Evolutionary conservation across 2,113 vertebrate genomes (phyloP), one percentile per base, ranked within the genome.

Genomic region (Arvicanthis niloticus): DNA sequence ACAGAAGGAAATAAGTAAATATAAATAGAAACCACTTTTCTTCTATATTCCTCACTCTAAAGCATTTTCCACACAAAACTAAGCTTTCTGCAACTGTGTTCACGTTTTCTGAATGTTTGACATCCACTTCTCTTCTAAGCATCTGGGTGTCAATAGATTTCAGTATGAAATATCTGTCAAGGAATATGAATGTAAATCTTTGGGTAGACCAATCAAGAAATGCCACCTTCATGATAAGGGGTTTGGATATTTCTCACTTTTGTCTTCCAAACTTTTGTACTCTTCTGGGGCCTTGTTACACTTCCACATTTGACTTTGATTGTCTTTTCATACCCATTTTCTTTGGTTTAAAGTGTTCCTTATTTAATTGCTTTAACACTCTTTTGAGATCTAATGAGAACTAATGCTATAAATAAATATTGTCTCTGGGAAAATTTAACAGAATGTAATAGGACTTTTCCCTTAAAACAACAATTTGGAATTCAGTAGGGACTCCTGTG

Each of bases 361-460:
- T 97, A 26, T 93, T 98, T 96, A 73, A 91, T 96, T 60, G 95
- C 98, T 58, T n/a, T 56, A 58, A n/a, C 21, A 58, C 95, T 98
- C 19, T 80, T 62, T 98, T 96, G 94, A 96, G 37, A 15, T 51
- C 76, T 94, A 97, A 96, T 97, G 97, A 97, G 93, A 80, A 92
- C 86, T 97, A 51, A 11, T 62, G 93, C 62, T 97, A 68, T 91
- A 98, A 97, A 16, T 91, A 88, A 88, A 91, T 97, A 96, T 78
- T 91, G 3, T 88, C 97, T 98, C 93, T 92, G 15, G 45, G 77
- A 91, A 98, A 96, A 96, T 96, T 80, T 96, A 97, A 95, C 29
- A 97, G 94, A 96, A 97, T 70, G 2, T 97, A 95, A 93, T 96
- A 9, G 88, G 88, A 95, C 60, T 73, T 45, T 97, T 97, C 91